These are phyloP conservation scores for Morinoia aosen DNA, from an alignment of 2,888 invertebrate species.

Conservation along the genomic window DNA sequence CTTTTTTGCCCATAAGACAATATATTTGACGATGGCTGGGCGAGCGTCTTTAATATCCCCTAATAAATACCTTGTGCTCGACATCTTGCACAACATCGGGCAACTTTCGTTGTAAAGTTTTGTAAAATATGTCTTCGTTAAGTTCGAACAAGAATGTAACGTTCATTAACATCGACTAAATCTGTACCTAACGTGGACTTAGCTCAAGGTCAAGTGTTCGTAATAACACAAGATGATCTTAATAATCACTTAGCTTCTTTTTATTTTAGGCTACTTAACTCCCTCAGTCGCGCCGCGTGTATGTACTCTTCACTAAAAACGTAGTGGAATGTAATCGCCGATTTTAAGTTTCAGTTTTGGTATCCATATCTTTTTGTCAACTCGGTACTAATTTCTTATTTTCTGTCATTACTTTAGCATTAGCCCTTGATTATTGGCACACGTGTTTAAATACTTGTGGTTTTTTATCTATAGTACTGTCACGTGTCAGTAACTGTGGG, in stretches of 20 bases:
- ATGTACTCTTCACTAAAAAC: not conserved
- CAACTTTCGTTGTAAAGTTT: not conserved
- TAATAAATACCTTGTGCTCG: constrained; percentile 22
- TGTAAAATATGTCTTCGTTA: not conserved
- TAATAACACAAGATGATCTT: not conserved
- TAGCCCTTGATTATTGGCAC: not conserved
- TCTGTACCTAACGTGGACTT: not conserved
- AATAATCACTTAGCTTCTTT: not conserved
- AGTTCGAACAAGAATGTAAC: not conserved
- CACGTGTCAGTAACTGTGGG: too few relatives aligned
- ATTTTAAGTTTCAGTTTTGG: not conserved
- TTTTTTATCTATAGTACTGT: too few relatives aligned
- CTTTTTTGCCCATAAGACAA: not conserved
- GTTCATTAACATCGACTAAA: not conserved
- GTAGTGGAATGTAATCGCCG: not conserved
- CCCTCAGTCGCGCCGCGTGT: not conserved
- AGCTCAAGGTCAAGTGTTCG: constrained; percentile 20
- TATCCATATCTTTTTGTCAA: not conserved
- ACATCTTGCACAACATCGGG: not conserved
- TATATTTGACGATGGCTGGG: not conserved
- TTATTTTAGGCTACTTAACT: not conserved
- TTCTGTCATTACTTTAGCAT: not conserved
- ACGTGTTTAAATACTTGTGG: too few relatives aligned
- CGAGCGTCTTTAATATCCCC: not conserved
- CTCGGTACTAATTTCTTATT: not conserved